Conservation (phyloP, 2,113 vertebrate genomes). For the Cettia cetti region DNA sequence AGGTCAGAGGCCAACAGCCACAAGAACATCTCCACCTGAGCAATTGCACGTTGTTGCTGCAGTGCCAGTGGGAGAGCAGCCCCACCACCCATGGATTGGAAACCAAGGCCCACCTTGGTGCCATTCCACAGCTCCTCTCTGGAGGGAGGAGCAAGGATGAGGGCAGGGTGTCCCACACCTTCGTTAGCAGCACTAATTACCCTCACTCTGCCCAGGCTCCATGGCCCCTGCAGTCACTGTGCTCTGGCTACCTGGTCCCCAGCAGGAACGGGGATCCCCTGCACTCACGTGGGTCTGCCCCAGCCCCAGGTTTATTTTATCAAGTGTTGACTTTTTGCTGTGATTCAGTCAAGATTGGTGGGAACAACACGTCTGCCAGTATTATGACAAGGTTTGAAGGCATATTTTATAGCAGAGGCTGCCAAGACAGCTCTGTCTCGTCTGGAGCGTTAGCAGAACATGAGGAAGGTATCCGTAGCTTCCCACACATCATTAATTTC, state of each 20-base stretch:
- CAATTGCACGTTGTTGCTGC: accelerated
- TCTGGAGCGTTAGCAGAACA: not conserved
- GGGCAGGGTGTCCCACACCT: not conserved
- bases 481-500: slow-evolving; percentile 32
- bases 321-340: not conserved
- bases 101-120: not conserved
- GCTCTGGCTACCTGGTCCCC: accelerated
- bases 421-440: slow-evolving; percentile 25
- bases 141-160: not conserved
- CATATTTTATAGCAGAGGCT: not conserved
- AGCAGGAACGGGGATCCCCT: not conserved
- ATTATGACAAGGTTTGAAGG: slow-evolving; percentile 35
- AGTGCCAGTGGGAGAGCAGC: not conserved
- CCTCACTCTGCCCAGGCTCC: not conserved
- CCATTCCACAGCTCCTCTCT: not conserved
- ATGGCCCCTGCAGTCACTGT: accelerated
- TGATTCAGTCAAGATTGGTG: not conserved
- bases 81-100: not conserved
- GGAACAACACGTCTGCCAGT: not conserved
- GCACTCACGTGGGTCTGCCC: accelerated
- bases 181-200: not conserved
- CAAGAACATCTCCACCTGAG: accelerated
- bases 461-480: not conserved
- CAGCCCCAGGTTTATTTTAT: not conserved
- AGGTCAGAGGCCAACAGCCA: not conserved